phyloP scores from a whole-genome alignment of 1,140 invertebrate species.

The Phocides pigmalion region DNA sequence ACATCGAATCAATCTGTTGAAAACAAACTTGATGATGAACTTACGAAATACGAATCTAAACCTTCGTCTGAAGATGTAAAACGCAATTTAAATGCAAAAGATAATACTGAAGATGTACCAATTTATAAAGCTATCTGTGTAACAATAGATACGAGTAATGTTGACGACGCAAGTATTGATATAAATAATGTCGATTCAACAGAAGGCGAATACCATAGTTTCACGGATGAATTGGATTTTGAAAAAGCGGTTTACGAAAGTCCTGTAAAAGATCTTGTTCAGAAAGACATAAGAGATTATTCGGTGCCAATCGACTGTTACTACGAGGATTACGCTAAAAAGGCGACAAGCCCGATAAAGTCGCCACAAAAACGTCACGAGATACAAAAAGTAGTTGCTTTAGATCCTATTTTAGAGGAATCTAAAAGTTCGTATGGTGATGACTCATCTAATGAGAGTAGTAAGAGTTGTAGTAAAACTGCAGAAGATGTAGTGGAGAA shows the following conservation, averaged over 20 bases:
- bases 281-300: conserved; percentile 79
- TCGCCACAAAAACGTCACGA: conserved; percentile 54
- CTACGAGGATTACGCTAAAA: conserved; percentile 65
- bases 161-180: conserved; percentile 43
- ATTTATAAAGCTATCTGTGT: conserved; percentile 43
- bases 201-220: conserved; percentile 77
- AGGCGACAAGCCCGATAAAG: conserved; percentile 48
- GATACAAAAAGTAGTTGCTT: conserved; percentile 39
- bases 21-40: conserved; percentile 34
- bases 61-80: conserved; percentile 8
- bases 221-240: conserved; percentile 71
- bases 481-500: not conserved
- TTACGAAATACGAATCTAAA: conserved; percentile 2
- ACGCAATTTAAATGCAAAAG: conserved; percentile 8
- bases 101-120: conserved; percentile 19
- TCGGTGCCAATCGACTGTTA: conserved; percentile 75
- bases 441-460: conserved; percentile 49
- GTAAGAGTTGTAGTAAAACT: conserved; percentile 23
- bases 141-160: conserved; percentile 11
- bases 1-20: conserved; percentile 58
- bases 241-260: conserved; percentile 69
- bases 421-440: conserved; percentile 69
- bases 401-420: conserved; percentile 76
- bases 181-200: conserved; percentile 41
- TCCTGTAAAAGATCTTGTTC: conserved; percentile 76